Conservation (phyloP, 2,888 invertebrate genomes). For the Terebella lapidaria region DNA sequence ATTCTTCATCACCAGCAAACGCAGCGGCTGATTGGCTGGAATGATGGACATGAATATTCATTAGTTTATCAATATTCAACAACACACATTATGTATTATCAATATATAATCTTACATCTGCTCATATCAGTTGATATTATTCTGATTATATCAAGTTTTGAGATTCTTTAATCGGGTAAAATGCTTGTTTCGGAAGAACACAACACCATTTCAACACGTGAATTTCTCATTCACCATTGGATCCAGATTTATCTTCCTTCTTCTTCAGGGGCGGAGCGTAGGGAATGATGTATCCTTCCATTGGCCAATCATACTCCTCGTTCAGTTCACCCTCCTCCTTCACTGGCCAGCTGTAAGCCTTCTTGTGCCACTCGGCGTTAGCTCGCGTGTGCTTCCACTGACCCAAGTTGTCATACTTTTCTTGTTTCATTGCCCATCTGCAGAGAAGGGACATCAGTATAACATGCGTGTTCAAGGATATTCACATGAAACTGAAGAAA, state of each 20-base stretch:
- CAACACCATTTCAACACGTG: too few relatives aligned
- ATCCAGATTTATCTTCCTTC: not conserved
- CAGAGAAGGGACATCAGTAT: slow-evolving; percentile 5
- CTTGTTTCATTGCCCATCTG: slow-evolving; percentile 53
- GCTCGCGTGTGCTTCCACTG: slow-evolving; percentile 51
- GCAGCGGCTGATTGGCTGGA: too few relatives aligned
- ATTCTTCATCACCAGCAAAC: slow-evolving; percentile 44
- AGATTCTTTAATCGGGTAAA: too few relatives aligned
- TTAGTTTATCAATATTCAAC: too few relatives aligned
- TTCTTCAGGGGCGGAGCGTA: slow-evolving; percentile 44
- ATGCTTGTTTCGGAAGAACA: too few relatives aligned
- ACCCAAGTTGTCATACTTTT: slow-evolving; percentile 48
- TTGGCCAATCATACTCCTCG: slow-evolving; percentile 53
- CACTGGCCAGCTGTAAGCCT: slow-evolving; percentile 52
- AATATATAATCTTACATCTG: too few relatives aligned
- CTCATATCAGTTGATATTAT: too few relatives aligned
- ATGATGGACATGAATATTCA: too few relatives aligned
- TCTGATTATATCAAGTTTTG: too few relatives aligned
- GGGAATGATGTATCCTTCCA: slow-evolving; percentile 50
- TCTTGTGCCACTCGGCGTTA: slow-evolving; percentile 49
- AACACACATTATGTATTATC: too few relatives aligned
- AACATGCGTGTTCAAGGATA: too few relatives aligned
- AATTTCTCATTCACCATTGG: not conserved
- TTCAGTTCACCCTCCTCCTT: slow-evolving; percentile 41
- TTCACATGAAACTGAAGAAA: too few relatives aligned